Evolutionary conservation across 1,140 invertebrate species (phyloP).

Genomic region (Protaetia brevitarsis): DNA sequence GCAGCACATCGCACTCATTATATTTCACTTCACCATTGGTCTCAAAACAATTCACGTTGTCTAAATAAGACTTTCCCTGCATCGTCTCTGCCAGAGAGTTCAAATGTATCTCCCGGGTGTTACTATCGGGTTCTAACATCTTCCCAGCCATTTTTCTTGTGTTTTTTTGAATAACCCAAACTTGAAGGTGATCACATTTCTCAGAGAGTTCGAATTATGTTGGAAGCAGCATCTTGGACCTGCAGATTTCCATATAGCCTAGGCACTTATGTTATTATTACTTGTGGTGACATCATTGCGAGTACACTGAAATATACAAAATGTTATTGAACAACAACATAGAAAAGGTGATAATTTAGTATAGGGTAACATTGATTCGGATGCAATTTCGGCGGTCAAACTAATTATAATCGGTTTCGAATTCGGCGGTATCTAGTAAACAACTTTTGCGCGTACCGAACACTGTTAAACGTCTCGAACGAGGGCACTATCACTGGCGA

Average conservation of each 20-base stretch:
- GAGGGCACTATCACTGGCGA: neutral
- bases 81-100: neutral
- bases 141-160: constrained; percentile 5
- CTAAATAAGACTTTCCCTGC: neutral
- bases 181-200: too few species aligned
- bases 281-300: too few species aligned
- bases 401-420: too few species aligned
- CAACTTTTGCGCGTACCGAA: neutral
- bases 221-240: constrained; percentile 8
- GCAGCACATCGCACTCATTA: constrained; percentile 17
- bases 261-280: neutral
- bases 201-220: too few species aligned
- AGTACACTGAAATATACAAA: neutral
- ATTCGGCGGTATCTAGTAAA: neutral
- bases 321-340: neutral
- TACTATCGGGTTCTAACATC: constrained; percentile 17
- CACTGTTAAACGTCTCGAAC: too few species aligned
- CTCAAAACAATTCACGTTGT: constrained; percentile 18
- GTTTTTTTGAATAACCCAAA: too few species aligned
- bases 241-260: neutral
- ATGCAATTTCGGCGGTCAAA: too few species aligned
- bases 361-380: too few species aligned
- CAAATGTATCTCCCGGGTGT: constrained; percentile 13
- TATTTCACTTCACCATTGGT: constrained; percentile 16
- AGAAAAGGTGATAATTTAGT: neutral